Evolutionary conservation across 2,888 invertebrate species (phyloP).

Genomic region (Orchesella flavescens): DNA sequence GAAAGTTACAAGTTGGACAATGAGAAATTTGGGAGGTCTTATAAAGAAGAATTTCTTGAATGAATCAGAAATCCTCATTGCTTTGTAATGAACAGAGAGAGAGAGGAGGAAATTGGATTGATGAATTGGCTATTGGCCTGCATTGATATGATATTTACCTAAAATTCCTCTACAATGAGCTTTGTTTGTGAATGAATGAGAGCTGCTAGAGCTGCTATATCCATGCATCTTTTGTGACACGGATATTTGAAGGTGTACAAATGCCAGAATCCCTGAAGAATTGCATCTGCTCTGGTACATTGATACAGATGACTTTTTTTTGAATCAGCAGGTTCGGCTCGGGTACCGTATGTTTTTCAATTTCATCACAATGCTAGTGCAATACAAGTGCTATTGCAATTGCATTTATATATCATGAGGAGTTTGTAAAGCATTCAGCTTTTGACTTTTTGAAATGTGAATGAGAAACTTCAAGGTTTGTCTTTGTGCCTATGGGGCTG

Average conservation of each 20-base stretch:
- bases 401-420: not conserved
- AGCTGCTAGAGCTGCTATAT: not conserved
- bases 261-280: not conserved
- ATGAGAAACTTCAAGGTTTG: conserved; percentile 45
- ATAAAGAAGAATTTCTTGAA: conserved; percentile 22
- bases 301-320: not conserved
- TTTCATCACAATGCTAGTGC: not conserved
- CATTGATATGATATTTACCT: not conserved
- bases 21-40: conserved; percentile 57
- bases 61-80: conserved; percentile 16
- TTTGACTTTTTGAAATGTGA: too few relatives aligned
- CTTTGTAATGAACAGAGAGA: not conserved
- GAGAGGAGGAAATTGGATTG: too few relatives aligned
- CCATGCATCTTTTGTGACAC: too few relatives aligned
- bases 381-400: conserved; percentile 10
- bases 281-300: not conserved
- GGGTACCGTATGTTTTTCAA: not conserved
- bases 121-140: not conserved
- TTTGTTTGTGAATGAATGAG: conserved; percentile 44
- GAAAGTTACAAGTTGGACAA: conserved; percentile 41
- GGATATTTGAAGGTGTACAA: not conserved
- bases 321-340: not conserved
- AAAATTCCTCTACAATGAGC: conserved; percentile 13
- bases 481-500: conserved; percentile 18
- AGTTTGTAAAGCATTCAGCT: not conserved